Evolutionary conservation across 2,888 invertebrate genomes (phyloP).

Genomic region (Alsophila aescularia): DNA sequence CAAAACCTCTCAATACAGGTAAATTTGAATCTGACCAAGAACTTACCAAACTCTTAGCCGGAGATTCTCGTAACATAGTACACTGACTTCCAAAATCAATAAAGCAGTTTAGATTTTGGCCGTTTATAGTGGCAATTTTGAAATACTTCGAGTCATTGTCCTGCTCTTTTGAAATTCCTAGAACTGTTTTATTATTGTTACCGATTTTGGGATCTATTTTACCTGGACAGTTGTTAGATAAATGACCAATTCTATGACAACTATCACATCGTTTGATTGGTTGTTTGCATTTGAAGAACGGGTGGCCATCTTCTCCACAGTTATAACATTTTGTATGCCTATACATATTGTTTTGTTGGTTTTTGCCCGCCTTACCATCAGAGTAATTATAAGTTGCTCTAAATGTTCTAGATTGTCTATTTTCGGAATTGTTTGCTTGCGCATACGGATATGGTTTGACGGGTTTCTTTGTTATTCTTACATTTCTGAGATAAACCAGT

Average conservation of each 20-base stretch:
- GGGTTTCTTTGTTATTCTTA: not conserved
- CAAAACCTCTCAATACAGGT: not conserved
- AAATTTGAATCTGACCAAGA: not conserved
- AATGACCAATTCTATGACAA: not conserved
- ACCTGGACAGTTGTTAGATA: not conserved
- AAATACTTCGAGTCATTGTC: constrained; percentile 3
- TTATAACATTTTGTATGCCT: not conserved
- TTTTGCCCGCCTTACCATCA: not conserved
- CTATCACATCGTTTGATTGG: not conserved
- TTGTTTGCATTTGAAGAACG: not conserved
- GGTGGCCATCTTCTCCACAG: not conserved
- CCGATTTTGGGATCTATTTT: not conserved
- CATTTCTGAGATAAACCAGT: not conserved
- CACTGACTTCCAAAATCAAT: constrained; percentile 11
- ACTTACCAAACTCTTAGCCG: not conserved
- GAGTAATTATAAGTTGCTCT: not conserved
- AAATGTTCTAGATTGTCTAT: not conserved
- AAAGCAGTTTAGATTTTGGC: not conserved
- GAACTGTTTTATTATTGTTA: not conserved
- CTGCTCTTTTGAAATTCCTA: not conserved
- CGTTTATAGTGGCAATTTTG: not conserved
- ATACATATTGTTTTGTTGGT: too few relatives aligned
- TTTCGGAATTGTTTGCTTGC: not conserved
- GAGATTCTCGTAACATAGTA: not conserved
- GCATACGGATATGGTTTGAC: not conserved